Evolutionary conservation across 2,113 vertebrate species (phyloP).

Genomic region (Panthera leo): DNA sequence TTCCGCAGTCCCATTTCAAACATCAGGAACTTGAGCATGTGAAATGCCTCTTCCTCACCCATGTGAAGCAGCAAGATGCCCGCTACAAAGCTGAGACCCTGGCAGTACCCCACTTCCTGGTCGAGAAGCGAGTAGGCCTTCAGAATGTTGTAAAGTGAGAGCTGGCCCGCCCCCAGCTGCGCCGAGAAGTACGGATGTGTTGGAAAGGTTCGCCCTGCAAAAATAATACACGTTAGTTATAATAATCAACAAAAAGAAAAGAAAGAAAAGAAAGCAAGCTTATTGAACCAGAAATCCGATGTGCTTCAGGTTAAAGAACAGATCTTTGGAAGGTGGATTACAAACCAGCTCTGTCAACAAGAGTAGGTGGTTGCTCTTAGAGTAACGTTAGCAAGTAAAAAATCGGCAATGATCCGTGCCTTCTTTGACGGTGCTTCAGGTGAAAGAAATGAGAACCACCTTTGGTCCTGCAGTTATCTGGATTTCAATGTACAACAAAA

Average conservation of each 20-base stretch:
- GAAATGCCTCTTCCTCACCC: slow-evolving; percentile 90
- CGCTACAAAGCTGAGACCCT: slow-evolving; percentile 90
- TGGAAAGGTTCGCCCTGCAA: slow-evolving; percentile 89
- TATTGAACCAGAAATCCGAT: not conserved
- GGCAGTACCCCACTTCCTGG: slow-evolving; percentile 90
- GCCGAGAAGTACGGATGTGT: slow-evolving; percentile 90
- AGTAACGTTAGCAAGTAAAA: not conserved
- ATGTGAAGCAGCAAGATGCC: slow-evolving; percentile 89
- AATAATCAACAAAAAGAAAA: too few relatives aligned
- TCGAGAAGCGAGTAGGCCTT: slow-evolving; percentile 91
- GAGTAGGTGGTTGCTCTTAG: not conserved
- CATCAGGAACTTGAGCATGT: slow-evolving; percentile 90
- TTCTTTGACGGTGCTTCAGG: not conserved
- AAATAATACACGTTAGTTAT: slow-evolving; percentile 10
- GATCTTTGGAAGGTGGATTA: not conserved
- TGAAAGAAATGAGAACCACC: not conserved
- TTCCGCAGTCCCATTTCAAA: slow-evolving; percentile 89
- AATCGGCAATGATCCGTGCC: not conserved
- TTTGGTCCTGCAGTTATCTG: not conserved
- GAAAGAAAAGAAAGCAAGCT: not conserved
- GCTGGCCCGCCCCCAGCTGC: slow-evolving; percentile 89
- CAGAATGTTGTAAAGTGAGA: slow-evolving; percentile 90
- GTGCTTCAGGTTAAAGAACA: slow-evolving; percentile 29
- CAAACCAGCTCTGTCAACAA: slow-evolving; percentile 21
- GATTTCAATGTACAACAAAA: not conserved